Conservation (phyloP, 2,113 vertebrate genomes). For the Pluvianellus socialis region DNA sequence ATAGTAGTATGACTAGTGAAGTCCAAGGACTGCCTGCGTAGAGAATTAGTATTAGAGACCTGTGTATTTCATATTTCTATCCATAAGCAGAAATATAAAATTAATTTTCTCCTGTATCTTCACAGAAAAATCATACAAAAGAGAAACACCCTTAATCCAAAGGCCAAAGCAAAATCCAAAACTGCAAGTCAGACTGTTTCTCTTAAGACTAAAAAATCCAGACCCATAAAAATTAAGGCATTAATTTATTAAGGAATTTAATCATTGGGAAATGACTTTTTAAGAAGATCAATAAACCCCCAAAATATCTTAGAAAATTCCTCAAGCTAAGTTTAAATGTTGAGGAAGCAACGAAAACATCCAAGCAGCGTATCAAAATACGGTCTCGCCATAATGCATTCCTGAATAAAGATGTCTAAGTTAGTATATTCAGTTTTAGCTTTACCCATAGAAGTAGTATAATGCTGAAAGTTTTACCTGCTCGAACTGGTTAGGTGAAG, state of each 20-base stretch:
- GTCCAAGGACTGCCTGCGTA: not conserved
- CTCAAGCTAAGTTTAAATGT: not conserved
- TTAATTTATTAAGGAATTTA: not conserved
- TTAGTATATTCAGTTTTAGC: not conserved
- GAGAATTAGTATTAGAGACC: not conserved
- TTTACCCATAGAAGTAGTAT: accelerated
- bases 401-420: not conserved
- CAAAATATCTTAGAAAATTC: not conserved
- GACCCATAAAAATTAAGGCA: not conserved
- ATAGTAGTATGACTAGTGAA: not conserved
- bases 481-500: not conserved
- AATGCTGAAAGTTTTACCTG: not conserved
- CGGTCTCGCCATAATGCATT: not conserved
- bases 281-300: not conserved
- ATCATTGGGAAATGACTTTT: not conserved
- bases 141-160: not conserved
- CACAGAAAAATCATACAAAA: not conserved
- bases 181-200: not conserved
- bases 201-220: not conserved
- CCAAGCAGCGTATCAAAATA: not conserved
- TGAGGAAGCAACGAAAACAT: not conserved
- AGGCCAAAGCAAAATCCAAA: not conserved
- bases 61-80: not conserved
- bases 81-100: not conserved
- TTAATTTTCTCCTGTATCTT: not conserved